Percentiles rank a stretch among this genome's conserved stretches.
Evolutionary conservation across 2,113 vertebrate genomes (phyloP).

Genomic region (Sisor rabdophorus): DNA sequence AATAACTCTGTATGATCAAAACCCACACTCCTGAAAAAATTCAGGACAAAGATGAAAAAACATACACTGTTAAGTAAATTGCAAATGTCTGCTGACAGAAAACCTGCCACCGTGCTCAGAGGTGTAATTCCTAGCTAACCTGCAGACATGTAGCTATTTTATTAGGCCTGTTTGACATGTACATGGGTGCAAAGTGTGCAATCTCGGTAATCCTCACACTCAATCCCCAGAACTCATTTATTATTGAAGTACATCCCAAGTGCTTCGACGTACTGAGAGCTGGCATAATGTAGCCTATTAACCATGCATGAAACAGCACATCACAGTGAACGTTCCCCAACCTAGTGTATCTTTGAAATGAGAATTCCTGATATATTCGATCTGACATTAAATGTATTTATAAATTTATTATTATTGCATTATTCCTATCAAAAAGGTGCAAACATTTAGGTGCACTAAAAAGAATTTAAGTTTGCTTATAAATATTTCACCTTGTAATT

Average conservation of each 20-base stretch:
- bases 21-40: slow-evolving; percentile 43
- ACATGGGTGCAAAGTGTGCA: slow-evolving; percentile 57
- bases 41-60: slow-evolving; percentile 55
- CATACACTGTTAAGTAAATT: not conserved
- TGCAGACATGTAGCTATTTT: slow-evolving; percentile 44
- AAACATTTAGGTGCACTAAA: not conserved
- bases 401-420: not conserved
- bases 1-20: slow-evolving; percentile 56
- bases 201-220: slow-evolving; percentile 63
- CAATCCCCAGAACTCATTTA: slow-evolving; percentile 54
- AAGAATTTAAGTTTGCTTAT: not conserved
- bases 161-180: slow-evolving; percentile 51
- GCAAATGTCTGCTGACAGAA: not conserved
- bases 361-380: not conserved
- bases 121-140: slow-evolving; percentile 50
- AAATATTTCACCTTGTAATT: not conserved
- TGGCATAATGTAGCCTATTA: slow-evolving; percentile 51
- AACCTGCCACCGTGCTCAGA: not conserved
- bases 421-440: slow-evolving; percentile 13
- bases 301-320: slow-evolving; percentile 41
- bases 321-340: not conserved
- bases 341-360: not conserved
- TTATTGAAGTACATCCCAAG: slow-evolving; percentile 60
- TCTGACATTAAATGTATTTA: slow-evolving; percentile 5
- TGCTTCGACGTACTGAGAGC: slow-evolving; percentile 62